Percentiles rank a stretch among this genome's conserved stretches.
Conservation (phyloP, 1,140 invertebrate genomes). For the Bombus vancouverensis region DNA sequence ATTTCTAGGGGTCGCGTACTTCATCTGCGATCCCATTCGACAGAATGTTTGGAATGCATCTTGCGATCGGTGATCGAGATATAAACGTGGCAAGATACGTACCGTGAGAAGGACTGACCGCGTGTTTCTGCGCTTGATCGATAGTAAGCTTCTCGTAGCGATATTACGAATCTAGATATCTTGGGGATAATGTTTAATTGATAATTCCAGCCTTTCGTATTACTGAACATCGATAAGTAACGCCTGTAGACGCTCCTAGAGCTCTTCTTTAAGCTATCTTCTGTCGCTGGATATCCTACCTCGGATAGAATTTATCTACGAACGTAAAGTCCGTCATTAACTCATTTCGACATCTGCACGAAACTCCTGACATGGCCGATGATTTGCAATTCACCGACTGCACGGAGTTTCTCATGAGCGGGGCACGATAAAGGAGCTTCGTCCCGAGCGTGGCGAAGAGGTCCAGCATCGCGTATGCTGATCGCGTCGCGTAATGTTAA, state of each 20-base stretch:
- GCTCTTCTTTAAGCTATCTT: not conserved
- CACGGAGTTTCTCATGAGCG: slow-evolving; percentile 25
- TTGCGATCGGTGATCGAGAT: slow-evolving; percentile 11
- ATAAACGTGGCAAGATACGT: not conserved
- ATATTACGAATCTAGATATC: not conserved
- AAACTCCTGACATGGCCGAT: not conserved
- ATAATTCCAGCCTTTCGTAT: not conserved
- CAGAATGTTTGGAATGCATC: slow-evolving; percentile 35
- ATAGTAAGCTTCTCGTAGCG: not conserved
- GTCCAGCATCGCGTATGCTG: slow-evolving; percentile 33
- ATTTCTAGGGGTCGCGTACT: slow-evolving; percentile 65
- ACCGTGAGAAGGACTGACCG: not conserved
- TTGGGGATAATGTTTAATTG: too few species aligned
- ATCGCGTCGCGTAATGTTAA: slow-evolving; percentile 52
- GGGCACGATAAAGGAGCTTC: not conserved
- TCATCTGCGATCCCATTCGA: slow-evolving; percentile 57
- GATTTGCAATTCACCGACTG: slow-evolving; percentile 34
- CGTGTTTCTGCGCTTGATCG: not conserved
- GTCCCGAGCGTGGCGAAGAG: not conserved
- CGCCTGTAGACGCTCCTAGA: too few species aligned
- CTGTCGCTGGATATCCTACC: not conserved
- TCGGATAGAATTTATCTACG: slow-evolving; percentile 1
- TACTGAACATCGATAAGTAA: not conserved
- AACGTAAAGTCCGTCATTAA: not conserved
- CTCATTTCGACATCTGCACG: slow-evolving; percentile 4